phyloP scores from a whole-genome alignment of 1,140 invertebrate species.

The Brachionus manjavacas region DNA sequence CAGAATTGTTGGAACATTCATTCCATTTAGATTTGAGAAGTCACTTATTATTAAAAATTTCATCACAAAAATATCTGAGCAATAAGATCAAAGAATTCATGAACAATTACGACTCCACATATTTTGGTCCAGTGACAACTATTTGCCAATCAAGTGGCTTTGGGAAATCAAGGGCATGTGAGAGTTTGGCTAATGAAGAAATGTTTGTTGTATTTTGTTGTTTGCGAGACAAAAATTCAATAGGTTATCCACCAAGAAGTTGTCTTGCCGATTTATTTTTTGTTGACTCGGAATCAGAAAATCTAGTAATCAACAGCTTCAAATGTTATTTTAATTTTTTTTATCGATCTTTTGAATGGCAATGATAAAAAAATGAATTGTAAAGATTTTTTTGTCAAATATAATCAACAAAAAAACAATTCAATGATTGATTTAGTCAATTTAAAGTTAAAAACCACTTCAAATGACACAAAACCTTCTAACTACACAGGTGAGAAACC shows the following conservation, averaged over 20 bases:
- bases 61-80: background rate
- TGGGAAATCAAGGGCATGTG: background rate
- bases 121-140: background rate
- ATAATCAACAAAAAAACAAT: too few species aligned
- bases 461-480: too few species aligned
- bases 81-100: constrained; percentile 3
- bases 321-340: background rate
- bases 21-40: background rate
- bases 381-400: background rate
- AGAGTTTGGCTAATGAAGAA: background rate
- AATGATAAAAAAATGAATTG: background rate
- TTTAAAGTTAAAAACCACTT: too few species aligned
- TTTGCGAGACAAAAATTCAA: background rate
- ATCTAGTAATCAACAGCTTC: background rate
- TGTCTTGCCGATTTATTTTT: background rate
- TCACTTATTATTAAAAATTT: background rate
- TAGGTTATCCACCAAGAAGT: background rate
- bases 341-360: constrained; percentile 2
- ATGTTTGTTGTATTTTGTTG: constrained; percentile 1
- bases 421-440: too few species aligned
- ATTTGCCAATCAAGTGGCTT: constrained; percentile 13
- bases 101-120: background rate
- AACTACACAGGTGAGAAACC: background rate
- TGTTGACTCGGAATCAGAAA: background rate
- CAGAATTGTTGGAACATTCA: background rate